Evolutionary conservation across 2,888 invertebrate species (phyloP), one percentile per base, ranked within the genome.

Genomic region (Sinhomidia bicolor): DNA sequence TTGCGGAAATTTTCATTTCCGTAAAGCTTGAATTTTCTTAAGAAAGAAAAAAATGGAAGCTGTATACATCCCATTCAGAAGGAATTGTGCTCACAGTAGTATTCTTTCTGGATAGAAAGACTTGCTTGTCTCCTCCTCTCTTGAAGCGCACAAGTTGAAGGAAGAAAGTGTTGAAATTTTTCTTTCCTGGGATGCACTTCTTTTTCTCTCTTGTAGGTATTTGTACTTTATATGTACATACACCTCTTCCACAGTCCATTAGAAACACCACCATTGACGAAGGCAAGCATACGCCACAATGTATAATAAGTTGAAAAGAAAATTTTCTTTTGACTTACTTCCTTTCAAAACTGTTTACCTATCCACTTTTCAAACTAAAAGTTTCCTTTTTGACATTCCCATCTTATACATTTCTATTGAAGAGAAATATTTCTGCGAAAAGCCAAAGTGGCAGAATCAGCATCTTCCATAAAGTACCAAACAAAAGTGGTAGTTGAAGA

Each of bases 321-420:
- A 83, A 71, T 83, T 83, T 83, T 57, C 83, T 83, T 83, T 83
- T 83, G 83, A 83, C 47, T 83, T 57, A 65, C 47, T 57, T 65
- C 71, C 71, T 83, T 83, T 83, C 71, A 83, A 74, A 83, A 71
- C 47, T 65, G 54, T 71, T 71, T 71, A 83, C 71, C 65, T 71
- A 71, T 83, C 83, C 41, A 74, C 83, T 71, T 57, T 71, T 68
- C 68, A 83, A 71, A 71, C 83, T 71, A 83, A 71, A 83, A 83
- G 71, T 65, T 83, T 83, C 83, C 62, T 26, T 83, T 68, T 74
- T 83, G 83, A 83, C 80, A 80, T 62, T 80, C 20, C 80, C 80
- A 80, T 80, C 62, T 80, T 80, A 62, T 20, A 47, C 17, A 29
- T 36, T 17, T 26, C 47, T n/a, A n/a, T n/a, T n/a, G n/a, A n/a